Evolutionary conservation across 1,140 invertebrate genomes (phyloP).

Genomic region (Pseudomyrmex concolor): DNA sequence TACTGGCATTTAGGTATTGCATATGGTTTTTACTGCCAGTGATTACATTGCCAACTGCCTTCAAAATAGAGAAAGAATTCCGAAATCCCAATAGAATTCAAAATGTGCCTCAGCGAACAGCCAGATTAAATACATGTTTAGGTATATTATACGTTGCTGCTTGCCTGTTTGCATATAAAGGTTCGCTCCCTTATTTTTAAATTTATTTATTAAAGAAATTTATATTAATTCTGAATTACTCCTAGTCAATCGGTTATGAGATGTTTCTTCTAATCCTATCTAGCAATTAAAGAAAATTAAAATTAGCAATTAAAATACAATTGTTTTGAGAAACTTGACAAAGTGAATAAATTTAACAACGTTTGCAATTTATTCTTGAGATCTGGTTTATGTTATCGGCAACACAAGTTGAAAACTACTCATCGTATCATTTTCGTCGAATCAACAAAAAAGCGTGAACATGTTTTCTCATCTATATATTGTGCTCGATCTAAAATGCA

Average conservation of each 20-base stretch:
- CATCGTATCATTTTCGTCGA: too few relatives aligned
- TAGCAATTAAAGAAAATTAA: not conserved
- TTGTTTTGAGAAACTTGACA: not conserved
- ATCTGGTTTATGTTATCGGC: too few relatives aligned
- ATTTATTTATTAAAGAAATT: conserved; percentile 16
- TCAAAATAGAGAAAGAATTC: conserved; percentile 96
- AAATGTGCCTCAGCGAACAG: conserved; percentile 94
- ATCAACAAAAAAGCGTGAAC: too few relatives aligned
- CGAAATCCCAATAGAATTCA: conserved; percentile 91
- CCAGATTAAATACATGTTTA: conserved; percentile 95
- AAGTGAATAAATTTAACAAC: not conserved
- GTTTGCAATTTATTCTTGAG: too few relatives aligned
- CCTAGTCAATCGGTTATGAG: not conserved
- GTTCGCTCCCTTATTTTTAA: conserved; percentile 81
- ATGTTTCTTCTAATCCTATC: not conserved
- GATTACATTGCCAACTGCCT: conserved; percentile 93
- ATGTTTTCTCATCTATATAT: not conserved
- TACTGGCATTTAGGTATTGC: conserved; percentile 93
- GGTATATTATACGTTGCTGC: conserved; percentile 95
- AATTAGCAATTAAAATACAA: too few relatives aligned
- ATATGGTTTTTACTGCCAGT: conserved; percentile 95
- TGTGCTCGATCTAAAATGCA: too few relatives aligned
- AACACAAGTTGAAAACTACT: too few relatives aligned
- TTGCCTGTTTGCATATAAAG: conserved; percentile 83
- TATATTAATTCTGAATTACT: conserved; percentile 4